Evolutionary conservation across 2,888 invertebrate species (phyloP), one percentile per base, ranked within the genome.

Genomic region (Schizaphis graminum): DNA sequence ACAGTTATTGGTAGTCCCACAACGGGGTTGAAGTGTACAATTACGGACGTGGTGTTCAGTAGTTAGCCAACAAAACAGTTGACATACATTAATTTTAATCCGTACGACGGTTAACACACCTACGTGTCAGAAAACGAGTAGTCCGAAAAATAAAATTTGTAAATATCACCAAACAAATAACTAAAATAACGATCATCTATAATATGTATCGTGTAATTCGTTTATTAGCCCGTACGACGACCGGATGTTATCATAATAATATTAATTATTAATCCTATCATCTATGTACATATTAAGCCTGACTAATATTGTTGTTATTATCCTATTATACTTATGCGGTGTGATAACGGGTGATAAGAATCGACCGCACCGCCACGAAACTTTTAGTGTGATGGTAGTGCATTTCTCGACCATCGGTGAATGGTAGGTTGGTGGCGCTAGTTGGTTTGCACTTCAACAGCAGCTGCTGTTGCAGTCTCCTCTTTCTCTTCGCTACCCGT

Each of bases 331-430:
- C 10, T 10, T 26, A 47, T 4, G 13, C 47, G 16, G 44, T 1
- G 44, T 89, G 89, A 89, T 89, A 89, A 57, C 57, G 13, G 28
- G 7, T 61, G 89, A 89, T 89, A 57, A 89, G 28, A 13, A 41
- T 16, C 57, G 28, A 44, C 16, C 67, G 4, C n/a, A n/a, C 67
- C n/a, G 13, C 67, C n/a, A 16, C n/a, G 13, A 16, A 35, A 67
- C 67, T 21, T 21, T 7, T 53, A 49, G 49, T 11, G 35, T 77
- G 77, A 35, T 21, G 21, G 77, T 77, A 53, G 8, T 24, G 21
- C 35, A 35, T 77, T 89, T 89, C 44, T 89, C 57, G 56, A 57
- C 44, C 47, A 16, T 28, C 28, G 47, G 86, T 86, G 86, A 86
- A 16, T 49, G 1, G 8, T 49, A 1, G 8, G 35, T 35, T 35